Evolutionary conservation across 2,888 invertebrate species (phyloP).

Genomic region (Galerucella pusilla): DNA sequence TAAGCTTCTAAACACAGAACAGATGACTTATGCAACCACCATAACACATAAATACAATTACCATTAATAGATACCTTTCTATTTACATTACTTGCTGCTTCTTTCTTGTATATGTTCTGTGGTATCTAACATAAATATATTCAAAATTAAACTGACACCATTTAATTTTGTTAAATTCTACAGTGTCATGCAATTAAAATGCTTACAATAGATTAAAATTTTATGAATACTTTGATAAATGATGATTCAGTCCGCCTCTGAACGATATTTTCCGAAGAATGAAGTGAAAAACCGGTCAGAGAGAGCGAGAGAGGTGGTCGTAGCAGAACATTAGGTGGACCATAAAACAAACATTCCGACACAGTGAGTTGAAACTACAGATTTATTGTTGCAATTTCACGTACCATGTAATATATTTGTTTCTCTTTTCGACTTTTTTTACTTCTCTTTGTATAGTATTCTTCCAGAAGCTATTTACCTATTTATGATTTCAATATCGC

Average conservation of each 20-base stretch:
- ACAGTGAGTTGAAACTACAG: conserved; percentile 60
- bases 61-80: too few species aligned
- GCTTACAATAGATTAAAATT: too few species aligned
- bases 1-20: too few species aligned
- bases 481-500: conserved; percentile 32
- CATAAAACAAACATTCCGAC: conserved; percentile 60
- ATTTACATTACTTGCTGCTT: too few species aligned
- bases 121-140: too few species aligned
- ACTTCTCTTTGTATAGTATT: conserved; percentile 17
- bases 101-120: too few species aligned
- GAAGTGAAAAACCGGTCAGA: conserved; percentile 43
- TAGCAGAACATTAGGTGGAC: conserved; percentile 58
- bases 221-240: too few species aligned
- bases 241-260: background rate
- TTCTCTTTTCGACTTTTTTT: conserved; percentile 17
- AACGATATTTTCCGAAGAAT: background rate
- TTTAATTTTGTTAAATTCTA: too few species aligned
- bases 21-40: too few species aligned
- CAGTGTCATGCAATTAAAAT: too few species aligned
- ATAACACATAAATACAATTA: too few species aligned
- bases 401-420: conserved; percentile 43
- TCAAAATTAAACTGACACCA: too few species aligned
- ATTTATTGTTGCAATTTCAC: conserved; percentile 63
- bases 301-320: conserved; percentile 46
- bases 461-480: conserved; percentile 30